Evolutionary conservation across 2,888 invertebrate genomes (phyloP).

Genomic region (Pandemis heparana): DNA sequence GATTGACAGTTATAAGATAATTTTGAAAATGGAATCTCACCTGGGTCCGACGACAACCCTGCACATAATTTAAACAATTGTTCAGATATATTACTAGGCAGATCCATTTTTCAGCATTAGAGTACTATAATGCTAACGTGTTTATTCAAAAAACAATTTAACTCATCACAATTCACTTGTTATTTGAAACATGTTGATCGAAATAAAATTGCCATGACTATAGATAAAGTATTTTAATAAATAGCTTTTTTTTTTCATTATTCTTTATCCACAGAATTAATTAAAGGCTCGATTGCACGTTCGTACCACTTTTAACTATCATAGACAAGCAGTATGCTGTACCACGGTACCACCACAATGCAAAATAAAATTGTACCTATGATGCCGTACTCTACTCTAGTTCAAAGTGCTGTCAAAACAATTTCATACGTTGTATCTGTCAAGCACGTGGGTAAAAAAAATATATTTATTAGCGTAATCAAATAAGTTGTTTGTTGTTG

Average conservation of each 20-base stretch:
- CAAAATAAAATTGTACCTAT: not conserved
- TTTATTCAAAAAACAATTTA: conserved; percentile 9
- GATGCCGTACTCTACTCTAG: not conserved
- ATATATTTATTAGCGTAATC: no score
- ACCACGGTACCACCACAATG: not conserved
- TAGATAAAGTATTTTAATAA: not conserved
- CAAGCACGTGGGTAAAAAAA: not conserved
- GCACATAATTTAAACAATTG: conserved; percentile 76
- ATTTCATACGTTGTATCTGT: not conserved
- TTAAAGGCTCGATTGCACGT: not conserved
- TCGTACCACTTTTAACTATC: not conserved
- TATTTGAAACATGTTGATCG: conserved; percentile 38
- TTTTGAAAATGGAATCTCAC: conserved; percentile 64
- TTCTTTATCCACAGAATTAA: not conserved
- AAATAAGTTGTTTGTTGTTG: no score
- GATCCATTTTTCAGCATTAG: conserved; percentile 58
- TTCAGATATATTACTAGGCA: conserved; percentile 62
- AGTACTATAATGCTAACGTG: conserved; percentile 1
- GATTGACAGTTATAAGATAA: conserved; percentile 47
- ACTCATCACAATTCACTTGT: conserved; percentile 33
- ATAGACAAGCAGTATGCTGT: not conserved
- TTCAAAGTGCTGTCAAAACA: not conserved
- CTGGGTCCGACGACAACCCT: conserved; percentile 75
- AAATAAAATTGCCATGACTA: conserved; percentile 17
- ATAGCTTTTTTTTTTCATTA: no score